These are phyloP conservation scores for Sminthopsis crassicaudata DNA, from an alignment of 2,113 vertebrate genomes.

Conservation along the genomic window DNA sequence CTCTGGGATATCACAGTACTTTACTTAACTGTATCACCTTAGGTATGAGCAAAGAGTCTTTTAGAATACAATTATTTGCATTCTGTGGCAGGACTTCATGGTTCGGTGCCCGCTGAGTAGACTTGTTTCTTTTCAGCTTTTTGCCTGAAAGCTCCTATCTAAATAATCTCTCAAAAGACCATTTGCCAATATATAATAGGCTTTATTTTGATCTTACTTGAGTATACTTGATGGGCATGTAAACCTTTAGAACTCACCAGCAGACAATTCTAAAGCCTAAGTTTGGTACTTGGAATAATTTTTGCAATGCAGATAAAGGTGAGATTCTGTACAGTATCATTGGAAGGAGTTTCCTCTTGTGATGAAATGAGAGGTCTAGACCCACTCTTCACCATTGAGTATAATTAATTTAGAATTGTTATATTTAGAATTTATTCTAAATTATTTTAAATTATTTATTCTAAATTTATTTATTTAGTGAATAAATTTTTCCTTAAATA, in stretches of 20 bases:
- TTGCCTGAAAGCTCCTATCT: neutral
- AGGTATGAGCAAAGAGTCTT: neutral
- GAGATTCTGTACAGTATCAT: neutral
- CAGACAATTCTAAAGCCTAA: neutral
- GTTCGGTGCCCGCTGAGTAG: fast-evolving
- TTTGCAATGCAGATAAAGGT: neutral
- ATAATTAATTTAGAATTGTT: too few relatives aligned
- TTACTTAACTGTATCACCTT: neutral
- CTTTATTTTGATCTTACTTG: neutral
- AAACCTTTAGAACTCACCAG: neutral
- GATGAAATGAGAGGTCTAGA: neutral
- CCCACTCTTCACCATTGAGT: neutral
- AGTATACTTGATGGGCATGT: neutral
- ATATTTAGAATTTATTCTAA: too few relatives aligned
- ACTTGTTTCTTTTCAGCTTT: too few relatives aligned
- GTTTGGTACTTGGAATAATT: neutral
- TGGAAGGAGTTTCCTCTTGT: neutral
- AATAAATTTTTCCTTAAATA: neutral
- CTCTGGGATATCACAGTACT: neutral
- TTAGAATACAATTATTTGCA: neutral
- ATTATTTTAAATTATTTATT: too few relatives aligned
- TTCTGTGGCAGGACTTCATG: neutral
- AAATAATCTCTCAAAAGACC: too few relatives aligned
- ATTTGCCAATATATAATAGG: neutral
- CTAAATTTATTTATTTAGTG: too few relatives aligned